Conservation (phyloP, 2,888 invertebrate species). For the Ametastegia equiseti region DNA sequence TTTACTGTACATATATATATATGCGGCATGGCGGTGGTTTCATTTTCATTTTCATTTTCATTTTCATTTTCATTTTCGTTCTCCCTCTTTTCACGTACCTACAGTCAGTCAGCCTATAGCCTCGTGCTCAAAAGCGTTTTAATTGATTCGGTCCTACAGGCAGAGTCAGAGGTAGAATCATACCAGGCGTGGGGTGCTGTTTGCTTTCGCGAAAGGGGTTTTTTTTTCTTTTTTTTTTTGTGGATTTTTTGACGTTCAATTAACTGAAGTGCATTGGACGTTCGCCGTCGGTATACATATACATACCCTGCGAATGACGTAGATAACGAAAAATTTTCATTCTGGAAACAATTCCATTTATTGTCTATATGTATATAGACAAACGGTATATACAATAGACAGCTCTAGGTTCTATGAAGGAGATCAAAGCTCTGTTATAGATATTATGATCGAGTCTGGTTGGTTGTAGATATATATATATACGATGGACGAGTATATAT, state of each 20-base stretch:
- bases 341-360: no score
- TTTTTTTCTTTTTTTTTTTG: background rate
- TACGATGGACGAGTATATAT: background rate
- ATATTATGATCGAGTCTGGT: no score
- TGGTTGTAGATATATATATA: background rate
- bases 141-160: slow-evolving; percentile 12
- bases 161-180: background rate
- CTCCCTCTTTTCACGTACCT: background rate
- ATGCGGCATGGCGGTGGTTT: background rate
- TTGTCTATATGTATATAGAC: no score
- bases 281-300: background rate
- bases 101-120: background rate
- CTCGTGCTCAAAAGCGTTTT: slow-evolving; percentile 11
- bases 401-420: no score
- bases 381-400: no score
- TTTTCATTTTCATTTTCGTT: background rate
- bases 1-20: background rate
- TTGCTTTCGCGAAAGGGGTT: slow-evolving; percentile 1
- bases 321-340: no score
- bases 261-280: slow-evolving; percentile 15
- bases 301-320: no score
- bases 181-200: background rate
- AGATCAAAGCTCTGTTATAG: no score
- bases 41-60: slow-evolving; percentile 25
- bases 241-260: slow-evolving; percentile 29